A percentile compares a stretch with the other conserved stretches of the same genome.
These are phyloP conservation scores for Dryobotodes eremita DNA, from an alignment of 2,888 invertebrate genomes.

Conservation along the genomic window DNA sequence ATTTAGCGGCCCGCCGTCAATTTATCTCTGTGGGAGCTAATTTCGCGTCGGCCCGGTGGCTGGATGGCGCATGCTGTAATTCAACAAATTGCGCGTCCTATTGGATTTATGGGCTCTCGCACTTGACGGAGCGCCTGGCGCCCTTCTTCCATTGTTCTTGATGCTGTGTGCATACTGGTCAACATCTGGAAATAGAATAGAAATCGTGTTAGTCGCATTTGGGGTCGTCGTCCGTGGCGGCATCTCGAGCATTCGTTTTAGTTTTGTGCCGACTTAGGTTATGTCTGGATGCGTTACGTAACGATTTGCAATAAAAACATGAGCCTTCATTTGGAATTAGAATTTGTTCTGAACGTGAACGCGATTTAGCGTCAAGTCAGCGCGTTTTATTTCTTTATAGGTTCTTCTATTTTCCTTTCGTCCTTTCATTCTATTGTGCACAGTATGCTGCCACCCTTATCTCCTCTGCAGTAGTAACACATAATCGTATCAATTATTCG, in stretches of 20 bases:
- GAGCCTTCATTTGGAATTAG: slow-evolving; percentile 48
- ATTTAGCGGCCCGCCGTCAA: slow-evolving; percentile 90
- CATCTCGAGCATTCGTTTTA: slow-evolving; percentile 55
- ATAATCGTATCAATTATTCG: slow-evolving; percentile 90
- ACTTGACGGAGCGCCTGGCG: slow-evolving; percentile 87
- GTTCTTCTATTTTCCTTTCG: slow-evolving; percentile 19
- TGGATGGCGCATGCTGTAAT: slow-evolving; percentile 90
- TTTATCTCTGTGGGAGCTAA: slow-evolving; percentile 91
- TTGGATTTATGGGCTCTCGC: slow-evolving; percentile 87
- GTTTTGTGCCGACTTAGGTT: slow-evolving; percentile 59
- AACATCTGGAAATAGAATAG: slow-evolving; percentile 73
- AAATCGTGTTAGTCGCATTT: slow-evolving; percentile 66
- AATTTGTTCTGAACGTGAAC: slow-evolving; percentile 34
- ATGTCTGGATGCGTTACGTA: slow-evolving; percentile 62
- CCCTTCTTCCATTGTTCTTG: slow-evolving; percentile 88
- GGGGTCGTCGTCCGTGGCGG: slow-evolving; percentile 64
- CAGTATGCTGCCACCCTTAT: slow-evolving; percentile 70
- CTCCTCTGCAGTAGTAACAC: slow-evolving; percentile 82
- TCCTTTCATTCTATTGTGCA: slow-evolving; percentile 18
- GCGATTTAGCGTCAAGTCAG: slow-evolving; percentile 36
- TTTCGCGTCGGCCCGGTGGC: slow-evolving; percentile 90
- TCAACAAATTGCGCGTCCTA: slow-evolving; percentile 91
- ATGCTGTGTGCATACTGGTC: slow-evolving; percentile 80
- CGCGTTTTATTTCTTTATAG: slow-evolving; percentile 26
- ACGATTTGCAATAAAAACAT: slow-evolving; percentile 55